Evolutionary conservation across 2,888 invertebrate species (phyloP).

Genomic region (Labia minor): DNA sequence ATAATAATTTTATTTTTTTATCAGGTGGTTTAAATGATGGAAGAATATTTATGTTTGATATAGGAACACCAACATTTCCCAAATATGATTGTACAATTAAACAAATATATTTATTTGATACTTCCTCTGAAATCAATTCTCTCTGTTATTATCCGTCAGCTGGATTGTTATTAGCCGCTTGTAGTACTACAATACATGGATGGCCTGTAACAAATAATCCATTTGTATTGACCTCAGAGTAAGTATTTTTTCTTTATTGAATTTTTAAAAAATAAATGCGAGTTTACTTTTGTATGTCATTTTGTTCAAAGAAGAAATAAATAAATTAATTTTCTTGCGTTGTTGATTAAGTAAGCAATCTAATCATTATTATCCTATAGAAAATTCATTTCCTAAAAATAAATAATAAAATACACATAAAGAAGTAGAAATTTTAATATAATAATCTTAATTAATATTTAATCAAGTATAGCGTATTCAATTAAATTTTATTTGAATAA

Average conservation of each 20-base stretch:
- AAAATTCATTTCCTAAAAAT: no score
- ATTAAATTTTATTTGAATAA: no score
- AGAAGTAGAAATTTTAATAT: no score
- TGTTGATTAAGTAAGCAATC: no score
- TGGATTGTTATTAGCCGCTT: conserved; percentile 28
- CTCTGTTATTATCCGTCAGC: conserved; percentile 25
- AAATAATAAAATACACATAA: not conserved
- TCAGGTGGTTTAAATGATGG: conserved; percentile 27
- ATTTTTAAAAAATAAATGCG: not conserved
- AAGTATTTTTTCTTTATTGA: not conserved
- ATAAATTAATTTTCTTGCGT: no score
- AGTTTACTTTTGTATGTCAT: not conserved
- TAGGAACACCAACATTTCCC: conserved; percentile 24
- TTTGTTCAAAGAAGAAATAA: no score
- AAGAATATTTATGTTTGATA: conserved; percentile 24
- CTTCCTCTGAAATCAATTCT: conserved; percentile 21
- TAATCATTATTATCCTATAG: no score
- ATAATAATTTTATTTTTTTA: conserved; percentile 15
- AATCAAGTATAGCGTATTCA: no score
- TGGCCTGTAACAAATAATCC: conserved; percentile 20
- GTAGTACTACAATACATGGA: conserved; percentile 27
- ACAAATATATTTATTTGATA: conserved; percentile 22
- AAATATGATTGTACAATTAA: conserved; percentile 23
- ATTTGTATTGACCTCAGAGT: not conserved
- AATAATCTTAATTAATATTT: no score